Conservation (phyloP, 2,888 invertebrate species). For the Papilio protenor region DNA sequence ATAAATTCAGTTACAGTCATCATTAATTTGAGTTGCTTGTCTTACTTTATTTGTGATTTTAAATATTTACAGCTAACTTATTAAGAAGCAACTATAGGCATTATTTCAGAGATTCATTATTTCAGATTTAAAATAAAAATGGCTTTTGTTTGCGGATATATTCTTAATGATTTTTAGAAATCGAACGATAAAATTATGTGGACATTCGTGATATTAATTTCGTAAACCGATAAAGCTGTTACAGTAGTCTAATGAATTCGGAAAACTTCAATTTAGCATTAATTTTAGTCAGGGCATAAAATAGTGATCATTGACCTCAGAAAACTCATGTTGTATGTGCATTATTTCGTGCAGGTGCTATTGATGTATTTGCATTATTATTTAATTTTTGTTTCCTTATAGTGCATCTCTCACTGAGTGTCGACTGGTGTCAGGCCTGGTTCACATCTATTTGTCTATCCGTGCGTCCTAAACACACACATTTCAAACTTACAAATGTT, state of each 20-base stretch:
- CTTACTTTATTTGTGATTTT: not conserved
- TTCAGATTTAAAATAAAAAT: not conserved
- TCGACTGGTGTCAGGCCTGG: slow-evolving; percentile 62
- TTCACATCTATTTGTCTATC: slow-evolving; percentile 79
- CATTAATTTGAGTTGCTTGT: not conserved
- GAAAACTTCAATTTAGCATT: not conserved
- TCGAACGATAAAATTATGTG: not conserved
- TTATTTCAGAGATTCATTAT: not conserved
- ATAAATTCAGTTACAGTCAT: not conserved
- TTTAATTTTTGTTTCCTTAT: slow-evolving; percentile 42
- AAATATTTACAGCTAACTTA: not conserved
- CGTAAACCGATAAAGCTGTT: not conserved
- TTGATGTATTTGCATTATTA: slow-evolving; percentile 51
- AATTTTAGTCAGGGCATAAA: not conserved
- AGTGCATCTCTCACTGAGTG: slow-evolving; percentile 71
- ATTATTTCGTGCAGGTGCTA: slow-evolving; percentile 37
- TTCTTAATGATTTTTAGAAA: not conserved
- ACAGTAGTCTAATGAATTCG: not conserved
- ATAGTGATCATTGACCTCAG: not conserved
- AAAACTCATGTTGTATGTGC: slow-evolving; percentile 35
- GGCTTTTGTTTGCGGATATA: not conserved
- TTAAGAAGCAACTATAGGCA: not conserved
- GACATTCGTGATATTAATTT: not conserved
- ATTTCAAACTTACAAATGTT: slow-evolving; percentile 73
- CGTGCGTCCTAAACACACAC: slow-evolving; percentile 80